Conservation (phyloP, 2,888 invertebrate genomes). For the Eumerus sabulonum region DNA sequence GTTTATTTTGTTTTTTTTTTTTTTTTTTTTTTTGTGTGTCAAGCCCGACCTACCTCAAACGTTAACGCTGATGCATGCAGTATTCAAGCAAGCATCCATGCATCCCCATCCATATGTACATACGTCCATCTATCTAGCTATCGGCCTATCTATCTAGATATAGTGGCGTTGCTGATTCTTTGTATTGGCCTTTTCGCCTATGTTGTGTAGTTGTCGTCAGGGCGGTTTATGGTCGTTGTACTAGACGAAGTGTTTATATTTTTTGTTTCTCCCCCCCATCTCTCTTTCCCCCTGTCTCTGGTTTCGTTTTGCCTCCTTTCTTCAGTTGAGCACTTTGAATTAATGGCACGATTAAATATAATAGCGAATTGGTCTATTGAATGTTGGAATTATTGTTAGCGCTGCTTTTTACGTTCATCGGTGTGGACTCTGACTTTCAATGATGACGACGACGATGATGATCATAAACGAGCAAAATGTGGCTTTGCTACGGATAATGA, state of each 20-base stretch:
- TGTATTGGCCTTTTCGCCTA: not conserved
- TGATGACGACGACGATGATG: slow-evolving; percentile 6
- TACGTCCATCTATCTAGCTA: slow-evolving; percentile 41
- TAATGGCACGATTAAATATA: slow-evolving; percentile 69
- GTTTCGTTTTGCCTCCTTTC: slow-evolving; percentile 41
- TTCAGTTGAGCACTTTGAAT: slow-evolving; percentile 67
- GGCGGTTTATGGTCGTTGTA: slow-evolving; percentile 47
- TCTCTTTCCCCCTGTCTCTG: slow-evolving; percentile 38
- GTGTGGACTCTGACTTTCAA: slow-evolving; percentile 25
- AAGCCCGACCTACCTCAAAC: slow-evolving; percentile 67
- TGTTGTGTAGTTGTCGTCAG: slow-evolving; percentile 28
- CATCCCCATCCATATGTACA: slow-evolving; percentile 44
- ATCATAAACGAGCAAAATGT: slow-evolving; percentile 36
- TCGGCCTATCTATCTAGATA: slow-evolving; percentile 17
- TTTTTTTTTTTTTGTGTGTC: slow-evolving; percentile 47
- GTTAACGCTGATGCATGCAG: slow-evolving; percentile 65
- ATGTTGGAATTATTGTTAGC: slow-evolving; percentile 61
- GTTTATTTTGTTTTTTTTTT: slow-evolving; percentile 16
- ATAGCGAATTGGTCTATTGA: slow-evolving; percentile 68
- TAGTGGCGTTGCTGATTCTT: slow-evolving; percentile 17
- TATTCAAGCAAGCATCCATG: slow-evolving; percentile 62
- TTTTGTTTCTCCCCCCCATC: slow-evolving; percentile 36
- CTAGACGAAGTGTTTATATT: too few relatives aligned
- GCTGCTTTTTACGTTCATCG: slow-evolving; percentile 20
- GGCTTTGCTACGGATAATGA: slow-evolving; percentile 49